Conservation (phyloP, 2,888 invertebrate species). For the Polydrusus pterygomalis region DNA sequence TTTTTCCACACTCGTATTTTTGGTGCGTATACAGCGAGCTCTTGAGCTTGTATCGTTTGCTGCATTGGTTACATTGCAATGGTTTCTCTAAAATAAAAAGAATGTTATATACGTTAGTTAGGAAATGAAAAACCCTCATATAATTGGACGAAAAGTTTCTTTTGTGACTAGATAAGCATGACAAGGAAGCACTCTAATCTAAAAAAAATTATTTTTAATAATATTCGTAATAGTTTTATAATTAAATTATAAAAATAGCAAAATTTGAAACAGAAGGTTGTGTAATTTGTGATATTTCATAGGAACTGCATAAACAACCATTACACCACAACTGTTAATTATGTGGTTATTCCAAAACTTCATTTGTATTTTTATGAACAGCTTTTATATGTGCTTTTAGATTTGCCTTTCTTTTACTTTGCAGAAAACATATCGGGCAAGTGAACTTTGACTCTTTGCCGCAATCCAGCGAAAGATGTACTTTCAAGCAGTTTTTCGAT, state of each 20-base stretch:
- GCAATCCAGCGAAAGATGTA: neutral
- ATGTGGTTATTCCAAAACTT: too few species aligned
- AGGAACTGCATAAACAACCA: too few species aligned
- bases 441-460: neutral
- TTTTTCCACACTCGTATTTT: slow-evolving; percentile 64
- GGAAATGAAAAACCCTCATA: too few species aligned
- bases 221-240: too few species aligned
- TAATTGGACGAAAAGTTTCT: too few species aligned
- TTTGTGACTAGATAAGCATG: too few species aligned
- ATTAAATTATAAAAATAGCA: too few species aligned
- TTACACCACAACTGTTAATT: too few species aligned
- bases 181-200: neutral
- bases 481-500: neutral
- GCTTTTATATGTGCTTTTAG: neutral
- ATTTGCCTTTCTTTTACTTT: neutral
- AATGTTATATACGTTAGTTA: neutral
- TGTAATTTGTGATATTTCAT: too few species aligned
- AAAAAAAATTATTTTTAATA: too few species aligned
- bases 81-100: slow-evolving; percentile 44
- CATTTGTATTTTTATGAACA: neutral
- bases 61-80: slow-evolving; percentile 55
- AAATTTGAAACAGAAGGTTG: too few species aligned
- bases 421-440: neutral
- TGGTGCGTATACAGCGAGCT: slow-evolving; percentile 66
- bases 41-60: slow-evolving; percentile 53